phyloP scores from a whole-genome alignment of 2,888 invertebrate species.

The Oligia fasciuncula region DNA sequence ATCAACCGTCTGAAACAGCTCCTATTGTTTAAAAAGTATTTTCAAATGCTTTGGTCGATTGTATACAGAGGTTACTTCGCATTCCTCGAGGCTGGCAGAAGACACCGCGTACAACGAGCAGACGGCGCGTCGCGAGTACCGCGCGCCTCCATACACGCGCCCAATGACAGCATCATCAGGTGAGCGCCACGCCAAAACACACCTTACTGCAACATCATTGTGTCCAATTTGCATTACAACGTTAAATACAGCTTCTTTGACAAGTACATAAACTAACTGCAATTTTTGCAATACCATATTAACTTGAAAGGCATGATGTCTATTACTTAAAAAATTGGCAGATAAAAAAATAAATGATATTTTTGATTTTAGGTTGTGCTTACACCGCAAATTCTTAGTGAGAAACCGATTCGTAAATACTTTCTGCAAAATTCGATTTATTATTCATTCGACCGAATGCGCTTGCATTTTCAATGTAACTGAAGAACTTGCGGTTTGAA shows the following conservation, averaged over 20 bases:
- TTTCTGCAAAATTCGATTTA: not conserved
- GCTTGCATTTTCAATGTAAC: constrained; percentile 42
- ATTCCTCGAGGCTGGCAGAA: constrained; percentile 95
- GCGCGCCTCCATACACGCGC: constrained; percentile 91
- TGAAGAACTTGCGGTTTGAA: constrained; percentile 64
- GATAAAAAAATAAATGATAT: constrained; percentile 33
- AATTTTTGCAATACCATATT: constrained; percentile 65
- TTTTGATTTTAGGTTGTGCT: constrained; percentile 54
- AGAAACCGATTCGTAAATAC: constrained; percentile 7
- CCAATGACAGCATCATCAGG: constrained; percentile 93
- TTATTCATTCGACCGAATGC: constrained; percentile 2
- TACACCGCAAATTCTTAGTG: constrained; percentile 63
- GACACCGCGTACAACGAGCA: constrained; percentile 91
- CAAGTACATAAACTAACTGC: constrained; percentile 69
- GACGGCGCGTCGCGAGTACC: constrained; percentile 90
- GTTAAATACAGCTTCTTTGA: constrained; percentile 67
- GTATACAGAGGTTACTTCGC: constrained; percentile 95
- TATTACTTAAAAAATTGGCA: constrained; percentile 56
- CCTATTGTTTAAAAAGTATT: not conserved
- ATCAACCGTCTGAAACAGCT: not conserved
- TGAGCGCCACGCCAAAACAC: constrained; percentile 61
- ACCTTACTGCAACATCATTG: constrained; percentile 62
- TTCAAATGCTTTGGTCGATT: not conserved
- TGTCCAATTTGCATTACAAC: constrained; percentile 71
- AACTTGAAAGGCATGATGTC: constrained; percentile 74